A percentile compares a stretch with the other conserved stretches of the same genome.
Evolutionary conservation across 2,113 vertebrate species (phyloP).

Genomic region (Urocynchramus pylzowi): DNA sequence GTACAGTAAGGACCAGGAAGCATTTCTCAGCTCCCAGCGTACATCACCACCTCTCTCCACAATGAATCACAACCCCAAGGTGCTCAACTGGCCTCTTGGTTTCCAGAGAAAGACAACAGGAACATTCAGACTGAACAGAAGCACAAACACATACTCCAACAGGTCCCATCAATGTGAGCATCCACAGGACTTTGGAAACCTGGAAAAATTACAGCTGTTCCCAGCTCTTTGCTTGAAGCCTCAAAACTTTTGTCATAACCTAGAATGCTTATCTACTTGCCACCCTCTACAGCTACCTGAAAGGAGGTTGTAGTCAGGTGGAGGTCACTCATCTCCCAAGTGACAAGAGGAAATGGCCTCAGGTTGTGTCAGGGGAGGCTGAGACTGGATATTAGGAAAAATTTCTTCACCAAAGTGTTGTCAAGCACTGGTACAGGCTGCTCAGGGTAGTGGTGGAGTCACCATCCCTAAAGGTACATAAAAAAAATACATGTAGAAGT

Average conservation of each 20-base stretch:
- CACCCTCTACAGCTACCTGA: background rate
- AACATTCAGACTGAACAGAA: background rate
- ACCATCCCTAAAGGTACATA: background rate
- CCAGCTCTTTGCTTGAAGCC: background rate
- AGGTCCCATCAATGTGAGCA: rapidly evolving
- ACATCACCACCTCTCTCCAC: background rate
- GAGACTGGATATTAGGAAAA: background rate
- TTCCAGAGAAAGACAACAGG: background rate
- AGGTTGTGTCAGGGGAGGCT: background rate
- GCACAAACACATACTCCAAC: background rate
- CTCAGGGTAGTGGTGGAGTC: background rate
- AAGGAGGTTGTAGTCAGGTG: background rate
- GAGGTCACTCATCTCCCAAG: background rate
- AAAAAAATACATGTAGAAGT: background rate
- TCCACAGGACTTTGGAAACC: background rate
- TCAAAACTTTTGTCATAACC: background rate
- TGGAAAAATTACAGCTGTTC: background rate
- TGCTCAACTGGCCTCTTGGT: background rate
- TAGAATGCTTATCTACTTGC: background rate
- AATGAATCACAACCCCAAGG: rapidly evolving
- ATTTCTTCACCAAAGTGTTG: background rate
- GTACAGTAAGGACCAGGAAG: background rate
- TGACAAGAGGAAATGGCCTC: background rate
- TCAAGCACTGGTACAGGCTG: background rate
- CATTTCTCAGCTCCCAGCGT: background rate